These are phyloP conservation scores for Gortyna flavago DNA, from an alignment of 2,888 invertebrate species.

Conservation along the genomic window DNA sequence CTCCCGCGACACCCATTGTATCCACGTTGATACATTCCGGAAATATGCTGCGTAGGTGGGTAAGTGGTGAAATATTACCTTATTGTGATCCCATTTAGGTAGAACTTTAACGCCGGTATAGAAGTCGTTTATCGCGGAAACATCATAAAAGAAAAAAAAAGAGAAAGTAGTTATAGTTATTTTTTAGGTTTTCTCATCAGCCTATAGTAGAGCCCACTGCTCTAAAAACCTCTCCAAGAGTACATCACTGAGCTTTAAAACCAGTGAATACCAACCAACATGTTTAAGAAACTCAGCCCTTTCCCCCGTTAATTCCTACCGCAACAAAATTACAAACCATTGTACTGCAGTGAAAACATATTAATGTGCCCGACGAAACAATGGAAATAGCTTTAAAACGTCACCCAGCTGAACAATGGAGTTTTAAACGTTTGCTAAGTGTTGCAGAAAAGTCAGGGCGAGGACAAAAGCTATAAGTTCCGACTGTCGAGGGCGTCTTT, in stretches of 20 bases:
- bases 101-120: neutral
- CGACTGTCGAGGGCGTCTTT: constrained; percentile 69
- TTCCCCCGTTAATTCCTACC: constrained; percentile 28
- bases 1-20: neutral
- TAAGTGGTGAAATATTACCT: constrained; percentile 16
- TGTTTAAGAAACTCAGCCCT: constrained; percentile 12
- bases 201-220: neutral
- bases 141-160: no score
- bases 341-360: constrained; percentile 64
- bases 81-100: neutral
- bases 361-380: constrained; percentile 71
- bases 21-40: neutral
- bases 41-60: constrained; percentile 18
- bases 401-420: constrained; percentile 80
- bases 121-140: neutral
- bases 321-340: constrained; percentile 56
- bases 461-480: constrained; percentile 81
- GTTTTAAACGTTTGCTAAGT: constrained; percentile 84
- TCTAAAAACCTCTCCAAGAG: neutral
- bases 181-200: neutral
- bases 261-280: constrained; percentile 8
- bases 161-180: neutral
- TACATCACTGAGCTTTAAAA: neutral
- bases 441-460: constrained; percentile 81
- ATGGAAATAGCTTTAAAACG: constrained; percentile 78